These are phyloP conservation scores for Tineola bisselliella DNA, from an alignment of 2,888 invertebrate genomes.

Conservation along the genomic window DNA sequence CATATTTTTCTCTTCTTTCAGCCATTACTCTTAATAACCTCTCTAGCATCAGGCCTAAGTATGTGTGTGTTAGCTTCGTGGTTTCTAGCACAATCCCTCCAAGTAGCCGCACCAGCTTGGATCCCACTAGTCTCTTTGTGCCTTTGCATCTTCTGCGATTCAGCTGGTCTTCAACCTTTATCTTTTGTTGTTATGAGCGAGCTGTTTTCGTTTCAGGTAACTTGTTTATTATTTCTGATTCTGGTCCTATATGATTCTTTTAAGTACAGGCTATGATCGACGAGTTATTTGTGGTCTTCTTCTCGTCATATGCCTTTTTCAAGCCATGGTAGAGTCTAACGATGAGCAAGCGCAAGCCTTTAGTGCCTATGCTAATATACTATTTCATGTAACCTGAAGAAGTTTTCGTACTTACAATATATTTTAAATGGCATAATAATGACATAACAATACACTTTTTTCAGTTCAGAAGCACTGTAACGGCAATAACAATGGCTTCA, in stretches of 20 bases:
- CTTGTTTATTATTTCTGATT: no score
- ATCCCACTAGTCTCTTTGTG: constrained; percentile 59
- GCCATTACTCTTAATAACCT: constrained; percentile 39
- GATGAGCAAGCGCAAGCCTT: no score
- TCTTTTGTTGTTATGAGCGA: constrained; percentile 61
- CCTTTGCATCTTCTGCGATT: constrained; percentile 57
- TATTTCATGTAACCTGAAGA: background rate
- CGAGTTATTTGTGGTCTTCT: background rate
- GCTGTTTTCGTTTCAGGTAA: constrained; percentile 59
- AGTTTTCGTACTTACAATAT: background rate
- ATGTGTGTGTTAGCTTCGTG: constrained; percentile 49
- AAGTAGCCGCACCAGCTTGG: constrained; percentile 44
- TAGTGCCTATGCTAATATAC: no score
- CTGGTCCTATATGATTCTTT: no score
- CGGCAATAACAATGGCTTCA: constrained; percentile 39
- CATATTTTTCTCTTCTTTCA: no score
- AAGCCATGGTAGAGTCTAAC: no score
- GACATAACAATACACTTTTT: no score
- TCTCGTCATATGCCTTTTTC: no score
- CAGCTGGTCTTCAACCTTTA: constrained; percentile 59
- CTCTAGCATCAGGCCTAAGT: constrained; percentile 44
- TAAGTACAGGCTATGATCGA: no score
- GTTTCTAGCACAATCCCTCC: constrained; percentile 38
- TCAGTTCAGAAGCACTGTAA: constrained; percentile 51
- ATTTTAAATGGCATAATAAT: no score